A percentile compares a stretch with the other conserved stretches of the same genome.
Conservation (phyloP, 1,140 invertebrate species). For the Orussus abietinus region DNA sequence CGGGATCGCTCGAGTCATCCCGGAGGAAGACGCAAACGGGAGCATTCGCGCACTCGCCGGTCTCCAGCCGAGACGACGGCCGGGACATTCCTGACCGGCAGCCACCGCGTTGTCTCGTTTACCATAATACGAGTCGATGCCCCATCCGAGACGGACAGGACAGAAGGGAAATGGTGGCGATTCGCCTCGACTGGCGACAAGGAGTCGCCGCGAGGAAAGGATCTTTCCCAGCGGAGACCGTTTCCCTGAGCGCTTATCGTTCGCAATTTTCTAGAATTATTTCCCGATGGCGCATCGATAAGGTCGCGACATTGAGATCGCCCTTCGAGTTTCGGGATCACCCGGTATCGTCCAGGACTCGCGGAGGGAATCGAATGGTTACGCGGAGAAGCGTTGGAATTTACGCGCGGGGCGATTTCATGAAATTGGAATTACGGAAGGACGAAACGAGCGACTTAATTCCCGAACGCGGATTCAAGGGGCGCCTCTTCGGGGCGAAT, state of each 20-base stretch:
- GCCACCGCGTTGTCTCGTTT: slow-evolving; percentile 32
- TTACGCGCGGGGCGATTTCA: background rate
- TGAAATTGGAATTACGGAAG: background rate
- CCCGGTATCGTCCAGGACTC: no score
- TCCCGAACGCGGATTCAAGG: background rate
- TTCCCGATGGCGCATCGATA: no score
- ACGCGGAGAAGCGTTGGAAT: background rate
- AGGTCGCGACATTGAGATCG: no score
- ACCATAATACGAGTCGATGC: slow-evolving; percentile 34
- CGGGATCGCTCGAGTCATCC: slow-evolving; percentile 13
- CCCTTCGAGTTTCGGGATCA: no score
- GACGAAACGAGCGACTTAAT: background rate
- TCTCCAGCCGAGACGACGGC: slow-evolving; percentile 4
- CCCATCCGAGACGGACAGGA: slow-evolving; percentile 7
- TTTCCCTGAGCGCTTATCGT: slow-evolving; percentile 2
- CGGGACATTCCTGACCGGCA: slow-evolving; percentile 28
- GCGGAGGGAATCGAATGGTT: no score
- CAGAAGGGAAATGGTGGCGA: slow-evolving; percentile 4
- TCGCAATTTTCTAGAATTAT: slow-evolving; percentile 7
- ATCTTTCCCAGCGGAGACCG: slow-evolving; percentile 4
- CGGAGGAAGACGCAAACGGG: slow-evolving; percentile 14
- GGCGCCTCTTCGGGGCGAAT: background rate
- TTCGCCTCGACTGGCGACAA: slow-evolving; percentile 12
- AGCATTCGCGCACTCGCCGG: background rate
- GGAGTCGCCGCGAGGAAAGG: slow-evolving; percentile 20